These are phyloP conservation scores for Epinephelus moara DNA, from an alignment of 2,113 vertebrate genomes.

Conservation along the genomic window DNA sequence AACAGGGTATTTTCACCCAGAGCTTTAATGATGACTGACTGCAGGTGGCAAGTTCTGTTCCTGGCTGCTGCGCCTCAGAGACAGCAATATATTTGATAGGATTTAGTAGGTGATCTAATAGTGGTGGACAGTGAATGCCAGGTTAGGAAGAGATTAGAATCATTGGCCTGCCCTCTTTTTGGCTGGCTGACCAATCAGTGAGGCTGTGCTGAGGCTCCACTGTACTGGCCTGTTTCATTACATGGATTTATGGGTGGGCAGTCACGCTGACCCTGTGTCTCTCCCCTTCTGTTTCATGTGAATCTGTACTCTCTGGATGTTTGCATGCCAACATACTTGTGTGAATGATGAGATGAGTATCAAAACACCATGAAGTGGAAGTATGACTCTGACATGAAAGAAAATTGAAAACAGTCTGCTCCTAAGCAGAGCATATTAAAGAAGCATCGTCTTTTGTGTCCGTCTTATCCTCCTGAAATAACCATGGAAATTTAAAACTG, in stretches of 20 bases:
- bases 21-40: slow-evolving; percentile 50
- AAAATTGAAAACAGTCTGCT: neutral
- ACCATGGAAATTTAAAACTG: slow-evolving; percentile 44
- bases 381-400: neutral
- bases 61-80: slow-evolving; percentile 44
- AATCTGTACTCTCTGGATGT: slow-evolving; percentile 26
- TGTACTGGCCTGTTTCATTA: slow-evolving; percentile 56
- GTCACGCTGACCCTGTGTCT: slow-evolving; percentile 43
- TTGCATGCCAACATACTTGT: slow-evolving; percentile 6
- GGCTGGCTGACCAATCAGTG: slow-evolving; percentile 53
- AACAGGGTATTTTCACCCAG: slow-evolving; percentile 34
- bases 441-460: slow-evolving; percentile 12
- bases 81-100: slow-evolving; percentile 74
- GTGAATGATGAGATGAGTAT: neutral
- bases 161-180: slow-evolving; percentile 34
- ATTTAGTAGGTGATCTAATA: slow-evolving; percentile 77
- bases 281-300: slow-evolving; percentile 41
- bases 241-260: slow-evolving; percentile 56
- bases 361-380: neutral
- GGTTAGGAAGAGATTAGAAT: slow-evolving; percentile 67
- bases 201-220: neutral
- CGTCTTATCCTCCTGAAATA: slow-evolving; percentile 44
- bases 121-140: slow-evolving; percentile 49
- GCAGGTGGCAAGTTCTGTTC: slow-evolving; percentile 58
- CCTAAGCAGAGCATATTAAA: neutral